phyloP scores from a whole-genome alignment of 2,113 vertebrate genomes.

The Pardalotus punctatus region DNA sequence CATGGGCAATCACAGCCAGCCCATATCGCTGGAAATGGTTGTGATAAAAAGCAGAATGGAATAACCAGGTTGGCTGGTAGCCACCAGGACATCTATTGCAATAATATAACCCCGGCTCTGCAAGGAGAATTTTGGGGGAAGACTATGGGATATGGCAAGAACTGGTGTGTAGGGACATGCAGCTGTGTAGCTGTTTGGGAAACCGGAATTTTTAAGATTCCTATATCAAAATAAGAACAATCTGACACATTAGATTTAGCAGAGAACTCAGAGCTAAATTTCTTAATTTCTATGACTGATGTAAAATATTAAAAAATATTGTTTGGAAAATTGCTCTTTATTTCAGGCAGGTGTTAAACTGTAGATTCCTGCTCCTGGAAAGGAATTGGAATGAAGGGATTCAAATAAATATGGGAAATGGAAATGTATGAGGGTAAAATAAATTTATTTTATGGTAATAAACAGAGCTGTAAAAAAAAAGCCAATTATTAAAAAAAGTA shows the following conservation, averaged over 20 bases:
- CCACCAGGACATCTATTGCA: background rate
- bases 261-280: background rate
- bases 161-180: background rate
- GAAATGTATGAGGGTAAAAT: background rate
- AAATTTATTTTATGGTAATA: background rate
- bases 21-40: background rate
- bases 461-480: background rate
- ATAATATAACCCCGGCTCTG: background rate
- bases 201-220: background rate
- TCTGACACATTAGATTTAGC: background rate
- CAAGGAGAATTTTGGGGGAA: background rate
- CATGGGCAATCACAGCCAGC: background rate
- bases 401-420: background rate
- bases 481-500: background rate
- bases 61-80: background rate
- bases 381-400: background rate
- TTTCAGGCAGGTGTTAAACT: conserved; percentile 5
- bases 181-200: background rate
- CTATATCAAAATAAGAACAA: background rate
- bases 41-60: background rate
- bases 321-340: background rate
- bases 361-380: background rate
- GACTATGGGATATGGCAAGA: background rate
- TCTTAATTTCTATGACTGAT: background rate
- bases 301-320: background rate